Conservation (phyloP, 2,888 invertebrate genomes). For the Nemapogon koenigi region DNA sequence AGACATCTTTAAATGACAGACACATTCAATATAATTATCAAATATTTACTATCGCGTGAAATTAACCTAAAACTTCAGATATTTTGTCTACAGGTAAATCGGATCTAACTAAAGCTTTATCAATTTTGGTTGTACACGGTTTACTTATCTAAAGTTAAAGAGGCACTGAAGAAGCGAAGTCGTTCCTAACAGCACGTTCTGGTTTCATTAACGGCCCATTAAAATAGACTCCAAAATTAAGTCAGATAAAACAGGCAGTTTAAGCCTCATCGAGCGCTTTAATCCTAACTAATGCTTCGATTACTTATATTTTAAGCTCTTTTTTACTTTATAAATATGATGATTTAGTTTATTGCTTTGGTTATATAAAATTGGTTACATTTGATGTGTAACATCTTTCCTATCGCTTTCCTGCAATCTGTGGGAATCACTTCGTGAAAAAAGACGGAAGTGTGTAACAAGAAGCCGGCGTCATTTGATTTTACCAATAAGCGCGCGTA, state of each 20-base stretch:
- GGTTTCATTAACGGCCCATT: constrained; percentile 7
- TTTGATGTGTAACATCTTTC: not conserved
- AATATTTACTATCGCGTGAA: no score
- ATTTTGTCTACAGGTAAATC: no score
- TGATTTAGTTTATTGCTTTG: not conserved
- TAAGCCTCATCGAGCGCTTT: constrained; percentile 5
- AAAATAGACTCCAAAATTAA: no score
- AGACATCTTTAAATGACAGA: no score
- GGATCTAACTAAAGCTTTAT: no score
- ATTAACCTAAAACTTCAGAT: no score
- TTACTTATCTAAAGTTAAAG: constrained; percentile 6
- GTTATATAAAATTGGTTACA: not conserved
- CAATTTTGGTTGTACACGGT: constrained; percentile 6
- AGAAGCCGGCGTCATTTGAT: no score
- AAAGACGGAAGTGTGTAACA: no score
- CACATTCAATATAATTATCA: no score
- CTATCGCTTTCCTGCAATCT: no score
- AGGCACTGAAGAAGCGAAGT: not conserved
- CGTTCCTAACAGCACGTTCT: constrained; percentile 1
- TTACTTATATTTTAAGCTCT: not conserved
- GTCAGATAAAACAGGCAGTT: constrained; percentile 1
- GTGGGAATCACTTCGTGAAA: no score
- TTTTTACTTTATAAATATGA: not conserved
- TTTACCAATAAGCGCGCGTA: no score
- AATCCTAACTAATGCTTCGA: not conserved